Evolutionary conservation across 2,888 invertebrate species (phyloP).

Genomic region (Apoderus coryli): DNA sequence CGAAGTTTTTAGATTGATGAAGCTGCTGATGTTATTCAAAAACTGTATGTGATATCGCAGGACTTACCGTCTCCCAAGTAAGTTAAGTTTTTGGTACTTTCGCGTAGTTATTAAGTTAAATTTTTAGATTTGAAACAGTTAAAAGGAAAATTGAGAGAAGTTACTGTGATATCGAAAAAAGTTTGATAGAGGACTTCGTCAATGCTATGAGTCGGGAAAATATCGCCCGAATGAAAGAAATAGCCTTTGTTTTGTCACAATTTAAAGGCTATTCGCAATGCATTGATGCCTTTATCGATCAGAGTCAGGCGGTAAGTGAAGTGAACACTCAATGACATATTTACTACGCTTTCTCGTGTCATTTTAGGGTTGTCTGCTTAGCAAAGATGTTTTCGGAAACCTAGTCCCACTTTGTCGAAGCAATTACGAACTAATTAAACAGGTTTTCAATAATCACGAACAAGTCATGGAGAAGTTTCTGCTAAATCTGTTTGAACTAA

Average conservation of each 20-base stretch:
- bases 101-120: background rate
- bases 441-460: slow-evolving; percentile 89
- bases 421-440: slow-evolving; percentile 68
- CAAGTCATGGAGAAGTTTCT: slow-evolving; percentile 98
- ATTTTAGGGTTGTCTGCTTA: slow-evolving; percentile 63
- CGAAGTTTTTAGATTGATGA: slow-evolving; percentile 61
- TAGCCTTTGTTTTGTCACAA: slow-evolving; percentile 82
- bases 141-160: slow-evolving; percentile 75
- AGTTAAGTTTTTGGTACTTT: slow-evolving; percentile 16
- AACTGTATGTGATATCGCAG: slow-evolving; percentile 87
- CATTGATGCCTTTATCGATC: slow-evolving; percentile 92
- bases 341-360: slow-evolving; percentile 2
- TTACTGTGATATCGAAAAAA: slow-evolving; percentile 79
- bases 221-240: slow-evolving; percentile 78
- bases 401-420: slow-evolving; percentile 80
- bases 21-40: slow-evolving; percentile 95
- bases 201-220: slow-evolving; percentile 77
- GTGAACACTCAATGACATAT: too few relatives aligned
- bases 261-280: slow-evolving; percentile 96
- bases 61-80: slow-evolving; percentile 78
- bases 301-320: slow-evolving; percentile 73
- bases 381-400: slow-evolving; percentile 81
- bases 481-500: slow-evolving; percentile 84
- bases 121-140: slow-evolving; percentile 55
- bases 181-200: slow-evolving; percentile 88